Base-by-base conservation (phyloP, 2,113 vertebrate species). In the Capra hircus region DNA sequence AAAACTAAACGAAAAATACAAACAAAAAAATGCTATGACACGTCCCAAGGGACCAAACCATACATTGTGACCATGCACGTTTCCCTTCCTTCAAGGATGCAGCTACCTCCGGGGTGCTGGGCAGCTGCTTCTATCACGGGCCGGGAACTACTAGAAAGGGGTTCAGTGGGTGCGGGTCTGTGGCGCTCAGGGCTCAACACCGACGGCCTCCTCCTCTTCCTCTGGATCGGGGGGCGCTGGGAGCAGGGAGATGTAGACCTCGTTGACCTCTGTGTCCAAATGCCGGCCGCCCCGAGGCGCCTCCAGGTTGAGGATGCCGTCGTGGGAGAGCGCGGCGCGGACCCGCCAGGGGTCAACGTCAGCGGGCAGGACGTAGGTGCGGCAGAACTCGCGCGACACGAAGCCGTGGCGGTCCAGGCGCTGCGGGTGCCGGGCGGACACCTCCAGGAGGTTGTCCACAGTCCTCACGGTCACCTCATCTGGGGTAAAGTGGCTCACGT, bases 361-460 rank as follows among this genome's bases (percentile, higher is more conserved):
- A 52, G 99, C 97, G 2, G 99, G 99, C 64, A 99, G 99, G 95
- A 99, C 98, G 53, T 99, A 99, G 87, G 99, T 99, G 97, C 99
- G 99, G 94, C 99, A 99, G 98, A 99, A 99, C 96, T 99, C 99
- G 10, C 99, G 98, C 80, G 99, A 98, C 95, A 99, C 97, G 92
- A 99, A 99, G 83, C 99, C 99, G 0, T 99, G 99, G 71, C 99
- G 98, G 55, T 99, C 99, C 10, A 99, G 98, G 87, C 98, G 99
- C 98, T 99, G 99, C 0, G 99, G 98, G 91, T 99, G 99, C 74
- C 99, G 99, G 10, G 99, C 99, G 23, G 90, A 98, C 98, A 99
- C 99, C 98, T 99, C 99, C 98, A 99, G 98, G 82, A 99, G 98
- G 98, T 99, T 99, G 98, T 99, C 99, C 90, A 99, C 98, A 0